phyloP scores from a whole-genome alignment of 53 echinoderm and acorn worm species.

The Actinopyga echinites region DNA sequence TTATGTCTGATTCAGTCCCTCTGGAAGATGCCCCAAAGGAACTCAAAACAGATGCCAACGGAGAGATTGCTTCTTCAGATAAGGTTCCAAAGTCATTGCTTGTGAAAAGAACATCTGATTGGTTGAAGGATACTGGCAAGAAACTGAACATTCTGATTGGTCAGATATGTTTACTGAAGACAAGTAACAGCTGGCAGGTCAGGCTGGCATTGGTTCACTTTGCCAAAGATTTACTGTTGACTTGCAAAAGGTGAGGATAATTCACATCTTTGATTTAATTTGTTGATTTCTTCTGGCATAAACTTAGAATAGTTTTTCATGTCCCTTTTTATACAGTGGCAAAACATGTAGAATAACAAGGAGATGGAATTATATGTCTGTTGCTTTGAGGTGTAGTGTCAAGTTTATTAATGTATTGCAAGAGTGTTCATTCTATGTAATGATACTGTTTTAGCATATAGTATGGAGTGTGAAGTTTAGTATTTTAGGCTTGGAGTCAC shows the following conservation, averaged over 20 bases:
- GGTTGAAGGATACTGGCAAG: slow-evolving; percentile 74
- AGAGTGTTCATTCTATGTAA: no score
- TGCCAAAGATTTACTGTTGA: slow-evolving; percentile 63
- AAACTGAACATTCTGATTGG: slow-evolving; percentile 85
- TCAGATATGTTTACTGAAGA: slow-evolving; percentile 69
- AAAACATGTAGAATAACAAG: no score
- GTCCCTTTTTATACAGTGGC: no score
- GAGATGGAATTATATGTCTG: no score
- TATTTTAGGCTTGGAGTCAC: no score
- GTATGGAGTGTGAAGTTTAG: no score
- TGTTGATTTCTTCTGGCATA: no score
- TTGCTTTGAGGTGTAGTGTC: no score
- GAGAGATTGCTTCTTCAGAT: neutral
- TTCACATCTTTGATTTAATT: no score
- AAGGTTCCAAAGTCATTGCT: slow-evolving; percentile 36
- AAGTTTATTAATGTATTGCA: no score
- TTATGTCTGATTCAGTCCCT: slow-evolving; percentile 71
- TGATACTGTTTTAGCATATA: no score
- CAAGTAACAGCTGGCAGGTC: slow-evolving; percentile 77
- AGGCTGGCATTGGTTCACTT: slow-evolving; percentile 77
- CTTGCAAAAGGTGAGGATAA: slow-evolving; percentile 69
- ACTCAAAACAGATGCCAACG: neutral
- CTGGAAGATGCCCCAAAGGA: slow-evolving; percentile 36
- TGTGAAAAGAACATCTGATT: slow-evolving; percentile 54
- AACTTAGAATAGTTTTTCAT: no score